Evolutionary conservation across 2,888 invertebrate genomes (phyloP).

Genomic region (Scelioninae gen. 1): DNA sequence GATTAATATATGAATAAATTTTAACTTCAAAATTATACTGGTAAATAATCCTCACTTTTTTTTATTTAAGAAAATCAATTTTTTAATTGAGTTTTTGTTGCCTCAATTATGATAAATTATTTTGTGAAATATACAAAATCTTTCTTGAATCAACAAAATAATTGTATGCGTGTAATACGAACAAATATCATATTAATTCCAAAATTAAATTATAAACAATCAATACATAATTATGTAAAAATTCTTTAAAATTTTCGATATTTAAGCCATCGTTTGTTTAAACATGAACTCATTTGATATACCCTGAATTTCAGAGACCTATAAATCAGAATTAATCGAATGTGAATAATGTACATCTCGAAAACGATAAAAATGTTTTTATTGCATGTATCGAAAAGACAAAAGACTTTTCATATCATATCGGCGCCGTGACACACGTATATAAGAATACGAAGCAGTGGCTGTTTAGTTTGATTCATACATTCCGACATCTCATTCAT

Average conservation of each 20-base stretch:
- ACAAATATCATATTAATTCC: too few species aligned
- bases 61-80: too few species aligned
- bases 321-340: conserved; percentile 18
- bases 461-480: conserved; percentile 53
- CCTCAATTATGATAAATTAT: too few species aligned
- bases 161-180: too few species aligned
- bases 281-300: not conserved
- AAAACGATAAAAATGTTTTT: conserved; percentile 27
- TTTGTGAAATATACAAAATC: too few species aligned
- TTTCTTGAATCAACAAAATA: too few species aligned
- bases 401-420: conserved; percentile 22
- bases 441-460: conserved; percentile 35
- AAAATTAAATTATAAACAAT: not conserved
- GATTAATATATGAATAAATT: too few species aligned
- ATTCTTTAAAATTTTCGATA: not conserved
- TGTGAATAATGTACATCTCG: conserved; percentile 5
- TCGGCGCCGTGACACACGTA: conserved; percentile 14
- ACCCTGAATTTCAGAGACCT: not conserved
- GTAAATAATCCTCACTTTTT: too few species aligned
- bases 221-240: too few species aligned
- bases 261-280: not conserved
- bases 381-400: conserved; percentile 36
- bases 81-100: too few species aligned
- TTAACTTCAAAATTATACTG: too few species aligned
- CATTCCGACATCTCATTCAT: conserved; percentile 44